Base-by-base conservation (phyloP, 2,888 invertebrate genomes). In the Odontocolon sp. region DNA sequence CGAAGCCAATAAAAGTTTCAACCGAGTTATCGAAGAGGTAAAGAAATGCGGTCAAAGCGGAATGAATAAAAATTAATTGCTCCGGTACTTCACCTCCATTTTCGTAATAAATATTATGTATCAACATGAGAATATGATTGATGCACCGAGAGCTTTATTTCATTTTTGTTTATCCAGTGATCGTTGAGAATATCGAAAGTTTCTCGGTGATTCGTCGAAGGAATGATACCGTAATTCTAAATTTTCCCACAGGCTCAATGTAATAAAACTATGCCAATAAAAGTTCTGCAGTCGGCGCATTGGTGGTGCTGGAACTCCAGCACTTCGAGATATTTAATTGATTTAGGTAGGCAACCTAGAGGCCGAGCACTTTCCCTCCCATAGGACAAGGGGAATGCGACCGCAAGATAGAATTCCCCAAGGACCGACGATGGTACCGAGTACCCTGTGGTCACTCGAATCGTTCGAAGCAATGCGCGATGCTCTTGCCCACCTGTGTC, bases 251-350 rank as follows among this genome's bases (percentile, higher is more conserved):
- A 2, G 42, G 3, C 18, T 21, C 6, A 26, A 3, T 31, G 33
- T 31, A 52, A 69, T 77, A 68, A 79, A 81, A 80, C 79, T 79
- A 81, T 80, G 72, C 67, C 72, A 66, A 77, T 76, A 68, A 76
- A 80, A 77, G 77, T 69, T 68, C 40, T 45, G 50, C 56, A 45
- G 33, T 52, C 40, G 56, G 28, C n/a, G n/a, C n/a, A n/a, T 50
- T 16, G 28, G 3, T 16, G 28, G 11, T 3, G 42, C 56, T 63
- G 79, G 70, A 57, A 77, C 79, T 76, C 74, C 70, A 66, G 72
- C 68, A 77, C 76, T 66, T 71, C 70, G 78, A 84, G 85, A 87
- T 85, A 86, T 87, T 87, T 86, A 87, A 87, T 87, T 87, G 87
- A 87, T 87, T 85, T 82, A 83, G 83, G 85, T 81, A 82, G 77